Evolutionary conservation across 2,888 invertebrate species (phyloP).

Genomic region (Strigamia crassipes): DNA sequence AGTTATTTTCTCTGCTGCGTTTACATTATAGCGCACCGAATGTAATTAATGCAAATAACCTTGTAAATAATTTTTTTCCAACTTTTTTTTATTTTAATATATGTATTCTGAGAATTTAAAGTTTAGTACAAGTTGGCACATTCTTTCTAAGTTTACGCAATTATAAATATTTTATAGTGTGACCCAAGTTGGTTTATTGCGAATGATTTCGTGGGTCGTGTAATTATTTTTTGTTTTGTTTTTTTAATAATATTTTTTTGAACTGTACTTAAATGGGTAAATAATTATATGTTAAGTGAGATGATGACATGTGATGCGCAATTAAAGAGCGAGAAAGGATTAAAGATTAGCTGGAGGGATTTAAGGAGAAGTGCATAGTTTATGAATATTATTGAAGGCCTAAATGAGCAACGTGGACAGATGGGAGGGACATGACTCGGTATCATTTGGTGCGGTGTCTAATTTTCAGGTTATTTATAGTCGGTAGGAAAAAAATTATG

Average conservation of each 20-base stretch:
- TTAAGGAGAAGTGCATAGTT: neutral
- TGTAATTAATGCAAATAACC: neutral
- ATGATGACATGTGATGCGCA: neutral
- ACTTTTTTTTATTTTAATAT: neutral
- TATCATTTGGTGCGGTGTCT: neutral
- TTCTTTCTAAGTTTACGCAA: neutral
- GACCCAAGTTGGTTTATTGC: neutral
- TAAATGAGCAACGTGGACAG: too few species aligned
- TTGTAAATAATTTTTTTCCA: neutral
- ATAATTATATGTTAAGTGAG: neutral
- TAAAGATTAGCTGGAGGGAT: neutral
- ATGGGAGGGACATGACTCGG: too few species aligned
- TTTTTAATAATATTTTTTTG: neutral
- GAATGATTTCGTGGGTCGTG: neutral
- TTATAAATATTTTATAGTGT: neutral
- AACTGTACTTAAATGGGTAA: neutral
- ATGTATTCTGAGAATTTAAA: neutral
- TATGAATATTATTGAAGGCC: neutral
- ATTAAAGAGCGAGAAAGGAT: neutral
- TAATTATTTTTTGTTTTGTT: neutral
- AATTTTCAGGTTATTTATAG: neutral
- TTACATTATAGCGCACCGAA: neutral
- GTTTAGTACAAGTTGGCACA: neutral
- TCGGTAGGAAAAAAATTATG: too few species aligned
- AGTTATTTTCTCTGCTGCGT: neutral